Evolutionary conservation across 2,113 vertebrate genomes (phyloP), one percentile per base, ranked within the genome.

Genomic region (Vicugna pacos): DNA sequence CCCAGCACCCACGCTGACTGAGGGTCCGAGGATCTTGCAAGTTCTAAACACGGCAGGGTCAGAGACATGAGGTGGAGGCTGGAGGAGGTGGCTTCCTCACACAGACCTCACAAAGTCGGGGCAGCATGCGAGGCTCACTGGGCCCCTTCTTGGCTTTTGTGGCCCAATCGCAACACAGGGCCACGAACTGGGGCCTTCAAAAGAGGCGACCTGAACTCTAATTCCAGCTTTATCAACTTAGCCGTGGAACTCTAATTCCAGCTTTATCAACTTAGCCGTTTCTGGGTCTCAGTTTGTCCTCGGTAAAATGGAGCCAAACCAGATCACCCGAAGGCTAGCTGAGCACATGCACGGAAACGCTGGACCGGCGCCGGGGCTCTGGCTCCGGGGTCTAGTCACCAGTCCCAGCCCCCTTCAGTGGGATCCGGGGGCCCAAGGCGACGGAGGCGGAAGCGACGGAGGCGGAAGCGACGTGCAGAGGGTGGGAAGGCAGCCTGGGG

Each of bases 311-410:
- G 8, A 92, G 30, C 48, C 72, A 13, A n/a, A 69, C 0, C 24
- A 38, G 22, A 17, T 28, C 42, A 16, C 14, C 48, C 2, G 9
- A 52, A 58, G 52, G 38, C 58, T 24, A 11, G 14, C 26, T 8
- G 77, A 30, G 16, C 20, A 28, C 8, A 20, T 1, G 0, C 3
- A 0, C 0, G 2, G 64, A 10, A 42, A 26, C 8, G 28, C 8
- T 1, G 52, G 69, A 11, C 35, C 38, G 1, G 9, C 3, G 19
- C 1, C 32, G 8, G 3, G 56, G 60, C 30, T 52, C 30, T 13
- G 35, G 22, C 50, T 54, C 58, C 6, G 2, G 35, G 91, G 6
- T 50, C 6, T 11, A 64, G 67, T 86, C 92, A 17, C 0, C 12
- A 72, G 28, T 42, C 16, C 16, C 20, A 2, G 15, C 38, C 38